Evolutionary conservation across 2,888 invertebrate genomes (phyloP), one percentile per base, ranked within the genome.

Genomic region (Oeneis ivallda): DNA sequence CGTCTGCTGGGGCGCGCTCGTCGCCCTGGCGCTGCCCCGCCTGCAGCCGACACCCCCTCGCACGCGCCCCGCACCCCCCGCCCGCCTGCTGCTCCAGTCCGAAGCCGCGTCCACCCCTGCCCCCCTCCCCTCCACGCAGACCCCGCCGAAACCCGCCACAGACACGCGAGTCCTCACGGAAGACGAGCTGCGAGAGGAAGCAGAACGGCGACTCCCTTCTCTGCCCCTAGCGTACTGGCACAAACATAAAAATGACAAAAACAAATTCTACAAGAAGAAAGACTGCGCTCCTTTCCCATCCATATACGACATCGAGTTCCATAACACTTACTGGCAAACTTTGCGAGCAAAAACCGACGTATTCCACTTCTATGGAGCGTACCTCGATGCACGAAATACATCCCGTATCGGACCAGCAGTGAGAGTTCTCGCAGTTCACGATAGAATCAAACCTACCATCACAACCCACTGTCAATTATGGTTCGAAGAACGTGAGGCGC

Each of bases 271-370:
- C 78, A 93, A 93, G 79, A 95, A 95, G 84, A 94, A 94, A 75
- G 94, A 94, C 67, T 97, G 97, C 87, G 96, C 96, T 66, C 94
- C 95, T 72, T 97, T 96, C 83, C 98, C 98, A 0, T 96, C 95
- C 67, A 95, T 98, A 74, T 97, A 96, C 86, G 98, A 98, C 78
- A 91, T 98, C 70, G 96, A 98, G 83, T 98, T 97, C 90, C 97
- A 97, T 88, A 98, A 98, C 82, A 94, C 97, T 63, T 98, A 98
- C 85, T 98, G 98, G 98, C 98, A 98, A 88, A 96, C 96, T 58
- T 82, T 97, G 81, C 94, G 94, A 73, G 95, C 96, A 7, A 93
- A 94, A 47, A 96, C 97, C 76, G 97, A 97, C n/a, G 96, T 97
- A 1, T 98, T 98, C 80, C 97, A 97, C 83, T 87, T 98, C 26